A percentile compares a stretch with the other conserved stretches of the same genome.
Evolutionary conservation across 2,797 vertebrate genomes (phyloP).

Genomic region (Chrosomus eos): DNA sequence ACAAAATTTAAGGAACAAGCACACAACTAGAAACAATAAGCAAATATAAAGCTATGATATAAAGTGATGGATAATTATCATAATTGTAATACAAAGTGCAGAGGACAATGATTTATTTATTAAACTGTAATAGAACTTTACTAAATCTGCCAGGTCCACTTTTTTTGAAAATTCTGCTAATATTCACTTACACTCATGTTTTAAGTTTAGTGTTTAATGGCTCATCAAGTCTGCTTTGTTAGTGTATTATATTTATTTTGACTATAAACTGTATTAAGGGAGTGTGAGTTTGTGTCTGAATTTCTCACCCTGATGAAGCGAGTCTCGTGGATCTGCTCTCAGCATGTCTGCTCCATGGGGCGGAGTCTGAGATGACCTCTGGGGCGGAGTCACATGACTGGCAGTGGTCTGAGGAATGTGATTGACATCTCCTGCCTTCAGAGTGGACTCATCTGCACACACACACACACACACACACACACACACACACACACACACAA

Average conservation of each 20-base stretch:
- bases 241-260: background rate
- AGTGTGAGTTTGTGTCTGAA: background rate
- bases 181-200: background rate
- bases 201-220: background rate
- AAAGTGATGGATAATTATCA: background rate
- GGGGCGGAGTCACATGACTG: conserved; percentile 67
- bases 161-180: background rate
- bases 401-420: conserved; percentile 90
- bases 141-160: background rate
- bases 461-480: conserved; percentile 31
- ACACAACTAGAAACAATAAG: background rate
- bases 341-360: conserved; percentile 82
- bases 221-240: background rate
- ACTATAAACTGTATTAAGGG: background rate
- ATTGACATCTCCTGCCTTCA: conserved; percentile 82
- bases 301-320: conserved; percentile 81
- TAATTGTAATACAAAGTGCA: background rate
- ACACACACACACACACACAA: conserved; percentile 33
- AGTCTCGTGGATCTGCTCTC: conserved; percentile 85
- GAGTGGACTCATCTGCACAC: conserved; percentile 83
- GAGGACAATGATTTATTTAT: background rate
- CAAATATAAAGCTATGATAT: background rate
- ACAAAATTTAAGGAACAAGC: background rate
- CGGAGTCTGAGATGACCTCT: background rate
- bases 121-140: background rate